Evolutionary conservation across 2,797 vertebrate genomes (phyloP).

Genomic region (Oreortyx pictus): DNA sequence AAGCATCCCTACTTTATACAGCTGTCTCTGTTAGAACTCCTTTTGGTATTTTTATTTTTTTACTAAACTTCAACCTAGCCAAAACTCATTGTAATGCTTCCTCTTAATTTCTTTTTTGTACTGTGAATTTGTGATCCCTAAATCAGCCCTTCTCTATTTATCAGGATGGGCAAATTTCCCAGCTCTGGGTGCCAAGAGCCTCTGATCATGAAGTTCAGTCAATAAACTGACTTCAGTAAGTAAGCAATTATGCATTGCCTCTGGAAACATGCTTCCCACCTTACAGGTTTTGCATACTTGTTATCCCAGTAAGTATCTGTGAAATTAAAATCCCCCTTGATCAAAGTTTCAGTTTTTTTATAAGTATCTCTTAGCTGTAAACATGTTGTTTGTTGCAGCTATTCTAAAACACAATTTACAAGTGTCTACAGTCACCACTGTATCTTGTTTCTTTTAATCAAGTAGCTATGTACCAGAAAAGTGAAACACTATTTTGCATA

Average conservation of each 20-base stretch:
- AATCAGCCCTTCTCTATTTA: slow-evolving; percentile 58
- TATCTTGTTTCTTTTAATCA: slow-evolving; percentile 74
- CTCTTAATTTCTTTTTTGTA: background rate
- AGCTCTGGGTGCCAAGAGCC: slow-evolving; percentile 57
- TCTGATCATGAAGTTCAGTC: slow-evolving; percentile 76
- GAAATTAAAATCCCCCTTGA: slow-evolving; percentile 77
- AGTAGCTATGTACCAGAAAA: slow-evolving; percentile 55
- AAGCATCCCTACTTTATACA: background rate
- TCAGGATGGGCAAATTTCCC: slow-evolving; percentile 66
- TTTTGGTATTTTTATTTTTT: background rate
- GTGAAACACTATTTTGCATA: slow-evolving; percentile 65
- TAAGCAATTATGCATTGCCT: slow-evolving; percentile 78
- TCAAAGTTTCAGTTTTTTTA: slow-evolving; percentile 75
- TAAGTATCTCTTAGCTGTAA: slow-evolving; percentile 75
- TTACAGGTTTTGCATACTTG: slow-evolving; percentile 77
- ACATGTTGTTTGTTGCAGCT: slow-evolving; percentile 76
- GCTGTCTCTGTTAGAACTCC: background rate
- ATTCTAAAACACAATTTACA: slow-evolving; percentile 77
- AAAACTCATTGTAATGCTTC: background rate
- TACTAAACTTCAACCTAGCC: background rate
- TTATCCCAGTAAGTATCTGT: slow-evolving; percentile 77
- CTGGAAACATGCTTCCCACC: slow-evolving; percentile 74
- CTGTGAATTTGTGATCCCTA: slow-evolving; percentile 26
- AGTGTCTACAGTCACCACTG: slow-evolving; percentile 72
- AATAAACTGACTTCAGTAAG: slow-evolving; percentile 77